Evolutionary conservation across 53 echinoderm and acorn worm species (phyloP).

Genomic region (Henricia sp.): DNA sequence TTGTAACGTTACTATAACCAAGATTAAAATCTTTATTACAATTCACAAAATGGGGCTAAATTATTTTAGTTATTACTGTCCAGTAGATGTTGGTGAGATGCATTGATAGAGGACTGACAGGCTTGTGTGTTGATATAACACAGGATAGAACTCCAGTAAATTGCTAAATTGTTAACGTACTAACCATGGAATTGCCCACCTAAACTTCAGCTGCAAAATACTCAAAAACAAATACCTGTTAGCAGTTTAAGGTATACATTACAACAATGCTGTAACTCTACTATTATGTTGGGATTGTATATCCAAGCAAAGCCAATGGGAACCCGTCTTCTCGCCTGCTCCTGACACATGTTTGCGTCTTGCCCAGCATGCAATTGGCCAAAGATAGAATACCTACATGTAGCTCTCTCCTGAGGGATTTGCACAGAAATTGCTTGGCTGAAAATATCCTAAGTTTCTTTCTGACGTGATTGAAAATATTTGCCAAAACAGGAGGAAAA

Average conservation of each 20-base stretch:
- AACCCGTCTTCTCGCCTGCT: background rate
- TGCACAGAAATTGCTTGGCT: background rate
- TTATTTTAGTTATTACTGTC: no score
- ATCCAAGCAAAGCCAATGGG: slow-evolving; percentile 30
- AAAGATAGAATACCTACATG: no score
- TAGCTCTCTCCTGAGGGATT: background rate
- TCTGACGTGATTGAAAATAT: background rate
- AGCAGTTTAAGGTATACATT: slow-evolving; percentile 14
- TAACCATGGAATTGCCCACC: background rate
- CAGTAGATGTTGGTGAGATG: no score
- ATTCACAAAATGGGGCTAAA: no score
- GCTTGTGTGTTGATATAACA: no score
- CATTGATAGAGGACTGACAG: no score
- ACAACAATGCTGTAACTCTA: slow-evolving; percentile 55
- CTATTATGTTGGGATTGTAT: slow-evolving; percentile 40
- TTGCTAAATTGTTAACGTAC: no score
- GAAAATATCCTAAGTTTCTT: background rate
- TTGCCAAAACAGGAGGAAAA: background rate
- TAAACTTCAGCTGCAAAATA: background rate
- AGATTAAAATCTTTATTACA: no score
- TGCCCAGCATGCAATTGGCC: background rate
- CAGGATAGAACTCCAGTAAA: no score
- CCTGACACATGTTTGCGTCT: background rate
- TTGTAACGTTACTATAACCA: no score
- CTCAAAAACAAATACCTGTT: background rate